phyloP scores from a whole-genome alignment of 2,797 vertebrate genomes.

The Cephalopachus bancanus region DNA sequence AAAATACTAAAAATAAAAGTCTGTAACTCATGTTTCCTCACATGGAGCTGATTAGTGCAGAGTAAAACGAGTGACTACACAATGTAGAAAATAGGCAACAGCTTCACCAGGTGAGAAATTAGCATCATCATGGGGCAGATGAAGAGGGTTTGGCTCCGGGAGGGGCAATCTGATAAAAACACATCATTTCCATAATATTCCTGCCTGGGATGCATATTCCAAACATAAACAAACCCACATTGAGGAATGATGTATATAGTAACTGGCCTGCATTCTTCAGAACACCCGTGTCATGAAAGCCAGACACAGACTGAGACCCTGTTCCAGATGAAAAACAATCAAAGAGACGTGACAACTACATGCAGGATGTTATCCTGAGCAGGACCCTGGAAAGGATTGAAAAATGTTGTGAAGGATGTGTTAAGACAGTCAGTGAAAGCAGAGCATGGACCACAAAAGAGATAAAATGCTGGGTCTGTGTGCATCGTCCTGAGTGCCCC shows the following conservation, averaged over 20 bases:
- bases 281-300: background rate
- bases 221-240: background rate
- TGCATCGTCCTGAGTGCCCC: rapidly evolving
- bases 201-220: rapidly evolving
- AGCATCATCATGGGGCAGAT: rapidly evolving
- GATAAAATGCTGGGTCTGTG: rapidly evolving
- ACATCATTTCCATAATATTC: background rate
- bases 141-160: background rate
- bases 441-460: background rate
- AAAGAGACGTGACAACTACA: rapidly evolving
- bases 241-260: background rate
- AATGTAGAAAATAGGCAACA: rapidly evolving
- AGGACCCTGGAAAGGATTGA: rapidly evolving
- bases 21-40: rapidly evolving
- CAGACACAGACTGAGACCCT: too few relatives aligned
- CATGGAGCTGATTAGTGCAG: background rate
- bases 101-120: background rate
- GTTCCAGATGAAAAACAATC: background rate
- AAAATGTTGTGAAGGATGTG: background rate
- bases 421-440: rapidly evolving
- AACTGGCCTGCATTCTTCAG: background rate
- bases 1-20: too few relatives aligned
- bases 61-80: too few relatives aligned
- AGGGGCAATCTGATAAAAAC: background rate
- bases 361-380: rapidly evolving